Conservation (phyloP, 1,140 invertebrate genomes). For the Cotesia glomerata region DNA sequence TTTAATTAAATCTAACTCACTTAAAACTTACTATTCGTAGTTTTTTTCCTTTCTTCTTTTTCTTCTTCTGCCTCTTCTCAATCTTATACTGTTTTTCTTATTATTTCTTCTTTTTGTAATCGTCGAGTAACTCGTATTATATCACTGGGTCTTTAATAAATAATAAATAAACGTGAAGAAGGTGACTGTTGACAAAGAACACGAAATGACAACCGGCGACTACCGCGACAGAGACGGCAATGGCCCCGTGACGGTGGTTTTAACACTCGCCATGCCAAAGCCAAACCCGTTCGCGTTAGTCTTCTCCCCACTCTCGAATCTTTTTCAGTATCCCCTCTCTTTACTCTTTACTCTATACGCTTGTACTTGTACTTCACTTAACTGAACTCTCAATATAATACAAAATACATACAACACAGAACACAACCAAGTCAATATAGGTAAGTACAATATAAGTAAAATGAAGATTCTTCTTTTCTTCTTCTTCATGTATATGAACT, state of each 20-base stretch:
- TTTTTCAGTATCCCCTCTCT: slow-evolving; percentile 13
- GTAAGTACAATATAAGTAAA: too few species aligned
- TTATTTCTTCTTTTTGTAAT: too few species aligned
- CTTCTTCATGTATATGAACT: too few species aligned
- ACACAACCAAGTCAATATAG: too few species aligned
- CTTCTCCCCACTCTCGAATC: slow-evolving; percentile 14
- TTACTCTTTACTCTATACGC: slow-evolving; percentile 7
- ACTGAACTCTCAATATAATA: too few species aligned
- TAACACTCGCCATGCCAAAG: slow-evolving; percentile 45
- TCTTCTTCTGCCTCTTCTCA: too few species aligned
- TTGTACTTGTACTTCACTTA: background rate
- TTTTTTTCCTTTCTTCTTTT: too few species aligned
- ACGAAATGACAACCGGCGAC: background rate
- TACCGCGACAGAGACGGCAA: slow-evolving; percentile 55
- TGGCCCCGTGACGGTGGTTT: slow-evolving; percentile 51
- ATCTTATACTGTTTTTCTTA: too few species aligned
- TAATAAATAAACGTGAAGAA: background rate
- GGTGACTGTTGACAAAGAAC: background rate
- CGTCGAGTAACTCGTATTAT: too few species aligned
- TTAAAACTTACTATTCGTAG: too few species aligned
- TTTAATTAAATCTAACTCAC: background rate
- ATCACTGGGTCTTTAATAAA: background rate
- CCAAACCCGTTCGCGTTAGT: slow-evolving; percentile 27
- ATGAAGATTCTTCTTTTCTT: too few species aligned
- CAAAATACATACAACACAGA: too few species aligned